Evolutionary conservation across 2,113 vertebrate genomes (phyloP).

Genomic region (Nothobranchius furzeri): DNA sequence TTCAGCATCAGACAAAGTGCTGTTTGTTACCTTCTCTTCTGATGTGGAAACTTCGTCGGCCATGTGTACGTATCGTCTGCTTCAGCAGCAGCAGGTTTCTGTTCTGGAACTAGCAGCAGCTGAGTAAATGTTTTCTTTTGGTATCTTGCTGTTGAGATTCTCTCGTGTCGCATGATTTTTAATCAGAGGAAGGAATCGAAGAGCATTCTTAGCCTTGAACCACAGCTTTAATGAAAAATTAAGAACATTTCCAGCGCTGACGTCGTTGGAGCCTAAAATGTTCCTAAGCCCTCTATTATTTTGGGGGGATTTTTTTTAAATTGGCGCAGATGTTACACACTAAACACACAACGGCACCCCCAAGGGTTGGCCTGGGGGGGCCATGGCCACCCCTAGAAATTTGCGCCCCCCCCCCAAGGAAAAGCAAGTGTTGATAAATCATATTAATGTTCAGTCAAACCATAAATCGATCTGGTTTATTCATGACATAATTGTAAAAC

Average conservation of each 20-base stretch:
- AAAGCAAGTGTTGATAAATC: too few species aligned
- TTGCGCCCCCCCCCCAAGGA: too few species aligned
- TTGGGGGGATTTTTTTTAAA: too few species aligned
- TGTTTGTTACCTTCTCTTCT: constrained; percentile 86
- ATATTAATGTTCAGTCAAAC: too few species aligned
- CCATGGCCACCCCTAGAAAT: too few species aligned
- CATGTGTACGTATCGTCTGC: constrained; percentile 83
- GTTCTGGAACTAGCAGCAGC: background rate
- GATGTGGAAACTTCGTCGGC: constrained; percentile 80
- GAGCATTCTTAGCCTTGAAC: constrained; percentile 3
- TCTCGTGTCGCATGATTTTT: background rate
- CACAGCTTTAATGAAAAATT: background rate
- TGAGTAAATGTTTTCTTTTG: background rate
- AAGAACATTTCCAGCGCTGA: background rate
- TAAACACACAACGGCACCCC: too few species aligned
- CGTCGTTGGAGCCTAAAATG: too few species aligned
- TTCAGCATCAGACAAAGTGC: constrained; percentile 72
- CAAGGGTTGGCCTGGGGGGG: too few species aligned
- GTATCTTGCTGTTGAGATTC: background rate
- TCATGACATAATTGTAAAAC: too few species aligned
- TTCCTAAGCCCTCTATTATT: too few species aligned
- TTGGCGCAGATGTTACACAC: too few species aligned
- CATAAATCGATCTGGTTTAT: too few species aligned
- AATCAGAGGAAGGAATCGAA: background rate
- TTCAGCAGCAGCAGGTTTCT: background rate